phyloP scores from a whole-genome alignment of 2,797 vertebrate species.

The Hephaestus fuliginosus region DNA sequence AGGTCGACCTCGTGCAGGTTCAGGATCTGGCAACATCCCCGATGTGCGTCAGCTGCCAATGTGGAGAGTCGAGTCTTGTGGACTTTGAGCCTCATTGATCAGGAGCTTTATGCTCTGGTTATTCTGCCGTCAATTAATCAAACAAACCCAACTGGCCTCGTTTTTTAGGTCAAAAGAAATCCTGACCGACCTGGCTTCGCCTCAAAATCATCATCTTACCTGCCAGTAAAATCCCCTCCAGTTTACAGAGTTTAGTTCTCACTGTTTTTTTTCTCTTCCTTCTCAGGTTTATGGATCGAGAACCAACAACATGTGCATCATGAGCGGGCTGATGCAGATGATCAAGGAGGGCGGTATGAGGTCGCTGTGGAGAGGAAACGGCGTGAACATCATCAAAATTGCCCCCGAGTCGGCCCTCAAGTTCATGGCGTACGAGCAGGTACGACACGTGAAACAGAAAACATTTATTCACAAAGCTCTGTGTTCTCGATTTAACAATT shows the following conservation, averaged over 20 bases:
- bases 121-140: neutral
- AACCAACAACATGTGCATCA: constrained; percentile 95
- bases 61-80: neutral
- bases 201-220: neutral
- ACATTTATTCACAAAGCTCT: rapidly evolving
- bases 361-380: constrained; percentile 95
- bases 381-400: constrained; percentile 95
- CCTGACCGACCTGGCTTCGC: rapidly evolving
- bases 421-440: constrained; percentile 99
- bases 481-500: neutral
- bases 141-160: constrained; percentile 2
- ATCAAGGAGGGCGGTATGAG: constrained; percentile 92
- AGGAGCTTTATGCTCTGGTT: neutral
- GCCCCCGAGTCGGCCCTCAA: constrained; percentile 96
- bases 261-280: too few relatives aligned
- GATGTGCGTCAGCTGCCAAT: constrained; percentile 23
- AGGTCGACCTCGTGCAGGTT: neutral
- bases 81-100: constrained; percentile 18
- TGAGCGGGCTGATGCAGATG: constrained; percentile 94
- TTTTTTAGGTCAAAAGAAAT: neutral
- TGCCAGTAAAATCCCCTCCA: neutral
- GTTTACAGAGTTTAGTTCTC: too few relatives aligned
- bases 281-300: constrained; percentile 94
- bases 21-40: constrained; percentile 1
- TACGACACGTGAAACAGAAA: constrained; percentile 42